Conservation (phyloP, 2,797 vertebrate genomes). For the Pipistrellus pipistrellus region DNA sequence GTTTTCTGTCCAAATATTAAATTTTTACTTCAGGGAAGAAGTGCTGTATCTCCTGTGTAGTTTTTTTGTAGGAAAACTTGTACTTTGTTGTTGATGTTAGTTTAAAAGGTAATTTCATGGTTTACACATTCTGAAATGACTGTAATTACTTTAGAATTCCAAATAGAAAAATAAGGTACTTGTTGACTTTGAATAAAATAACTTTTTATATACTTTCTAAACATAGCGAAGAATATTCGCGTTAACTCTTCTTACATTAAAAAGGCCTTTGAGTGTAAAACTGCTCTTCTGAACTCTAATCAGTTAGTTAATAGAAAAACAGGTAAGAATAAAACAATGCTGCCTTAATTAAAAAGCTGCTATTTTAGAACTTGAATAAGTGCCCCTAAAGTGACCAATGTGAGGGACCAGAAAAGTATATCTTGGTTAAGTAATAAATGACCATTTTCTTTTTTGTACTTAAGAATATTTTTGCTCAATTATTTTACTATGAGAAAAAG, state of each 20-base stretch:
- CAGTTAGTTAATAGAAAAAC: slow-evolving; percentile 74
- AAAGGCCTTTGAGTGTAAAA: slow-evolving; percentile 77
- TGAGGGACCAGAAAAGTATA: slow-evolving; percentile 40
- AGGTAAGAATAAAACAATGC: slow-evolving; percentile 54
- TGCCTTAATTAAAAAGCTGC: slow-evolving; percentile 78
- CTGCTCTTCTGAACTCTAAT: slow-evolving; percentile 58
- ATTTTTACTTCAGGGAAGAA: slow-evolving; percentile 89
- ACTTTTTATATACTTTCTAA: slow-evolving; percentile 81
- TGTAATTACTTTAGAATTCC: slow-evolving; percentile 83
- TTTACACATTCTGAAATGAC: slow-evolving; percentile 85
- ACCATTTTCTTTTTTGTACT: slow-evolving; percentile 64
- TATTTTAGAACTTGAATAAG: slow-evolving; percentile 73
- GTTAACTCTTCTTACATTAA: slow-evolving; percentile 73
- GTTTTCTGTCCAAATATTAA: slow-evolving; percentile 88
- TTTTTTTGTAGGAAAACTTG: slow-evolving; percentile 88
- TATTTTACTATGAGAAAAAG: slow-evolving; percentile 48
- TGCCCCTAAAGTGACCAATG: not conserved
- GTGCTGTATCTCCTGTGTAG: slow-evolving; percentile 82
- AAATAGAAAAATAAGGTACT: slow-evolving; percentile 59
- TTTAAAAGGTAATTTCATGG: slow-evolving; percentile 76
- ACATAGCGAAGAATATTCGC: slow-evolving; percentile 61
- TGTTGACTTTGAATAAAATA: slow-evolving; percentile 74
- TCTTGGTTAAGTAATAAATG: slow-evolving; percentile 23
- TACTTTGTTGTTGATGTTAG: slow-evolving; percentile 81
- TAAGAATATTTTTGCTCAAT: slow-evolving; percentile 61